phyloP scores from a whole-genome alignment of 2,888 invertebrate genomes.

The Drosophila macrospina region DNA sequence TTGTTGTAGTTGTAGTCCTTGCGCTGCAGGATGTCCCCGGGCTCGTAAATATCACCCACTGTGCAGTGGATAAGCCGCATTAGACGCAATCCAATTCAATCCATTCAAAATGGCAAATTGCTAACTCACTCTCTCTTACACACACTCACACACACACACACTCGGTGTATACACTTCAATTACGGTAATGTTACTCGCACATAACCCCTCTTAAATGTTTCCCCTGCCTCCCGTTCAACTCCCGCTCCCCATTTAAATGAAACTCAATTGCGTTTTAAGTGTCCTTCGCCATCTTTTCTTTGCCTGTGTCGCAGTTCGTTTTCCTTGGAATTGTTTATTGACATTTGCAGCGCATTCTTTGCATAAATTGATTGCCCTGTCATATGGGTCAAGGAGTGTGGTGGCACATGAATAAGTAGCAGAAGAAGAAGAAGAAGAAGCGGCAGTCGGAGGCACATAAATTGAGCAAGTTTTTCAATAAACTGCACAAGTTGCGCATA shows the following conservation, averaged over 20 bases:
- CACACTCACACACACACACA: slow-evolving; percentile 11
- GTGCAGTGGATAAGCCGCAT: slow-evolving; percentile 65
- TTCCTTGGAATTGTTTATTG: slow-evolving; percentile 71
- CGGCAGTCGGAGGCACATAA: slow-evolving; percentile 46
- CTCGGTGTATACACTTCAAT: slow-evolving; percentile 35
- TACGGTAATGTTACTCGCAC: slow-evolving; percentile 49
- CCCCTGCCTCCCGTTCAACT: not conserved
- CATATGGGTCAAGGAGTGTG: slow-evolving; percentile 29
- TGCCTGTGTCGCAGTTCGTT: slow-evolving; percentile 42
- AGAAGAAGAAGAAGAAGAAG: too few relatives aligned
- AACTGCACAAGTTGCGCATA: slow-evolving; percentile 70
- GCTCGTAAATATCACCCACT: slow-evolving; percentile 63
- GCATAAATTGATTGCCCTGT: slow-evolving; percentile 70
- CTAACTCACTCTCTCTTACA: slow-evolving; percentile 23
- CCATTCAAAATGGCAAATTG: slow-evolving; percentile 69
- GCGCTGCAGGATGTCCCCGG: slow-evolving; percentile 55
- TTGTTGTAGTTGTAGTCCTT: slow-evolving; percentile 23
- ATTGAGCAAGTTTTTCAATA: slow-evolving; percentile 75
- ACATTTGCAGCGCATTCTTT: slow-evolving; percentile 66
- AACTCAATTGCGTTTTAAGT: slow-evolving; percentile 73
- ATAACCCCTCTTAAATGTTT: slow-evolving; percentile 40
- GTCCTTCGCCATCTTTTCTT: slow-evolving; percentile 26
- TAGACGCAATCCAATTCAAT: slow-evolving; percentile 69
- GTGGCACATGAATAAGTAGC: too few relatives aligned
- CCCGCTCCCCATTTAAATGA: slow-evolving; percentile 59